Evolutionary conservation across 1,140 invertebrate species (phyloP).

Genomic region (Spodoptera frugiperda): DNA sequence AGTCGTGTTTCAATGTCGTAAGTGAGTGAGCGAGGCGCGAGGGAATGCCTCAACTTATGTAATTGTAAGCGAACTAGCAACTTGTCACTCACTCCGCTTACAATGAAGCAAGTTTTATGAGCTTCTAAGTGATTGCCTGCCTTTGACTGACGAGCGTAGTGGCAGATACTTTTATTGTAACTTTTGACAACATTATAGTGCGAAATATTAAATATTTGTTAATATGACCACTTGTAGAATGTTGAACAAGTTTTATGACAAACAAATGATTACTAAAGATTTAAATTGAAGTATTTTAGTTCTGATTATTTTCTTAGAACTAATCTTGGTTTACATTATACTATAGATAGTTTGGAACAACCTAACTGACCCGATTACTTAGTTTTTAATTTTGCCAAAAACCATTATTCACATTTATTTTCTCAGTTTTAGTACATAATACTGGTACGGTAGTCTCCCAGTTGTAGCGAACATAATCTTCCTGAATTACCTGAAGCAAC

Average conservation of each 20-base stretch:
- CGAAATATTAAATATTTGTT: no score
- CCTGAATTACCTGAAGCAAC: neutral
- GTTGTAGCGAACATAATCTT: neutral
- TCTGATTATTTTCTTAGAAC: no score
- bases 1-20: neutral
- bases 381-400: no score
- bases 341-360: no score
- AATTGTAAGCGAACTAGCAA: slow-evolving; percentile 29
- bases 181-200: no score
- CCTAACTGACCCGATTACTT: no score
- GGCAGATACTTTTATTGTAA: neutral
- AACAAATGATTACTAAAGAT: no score
- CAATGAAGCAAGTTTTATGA: slow-evolving; percentile 29
- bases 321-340: no score
- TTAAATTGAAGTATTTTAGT: no score
- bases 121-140: slow-evolving; percentile 27
- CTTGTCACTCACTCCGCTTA: slow-evolving; percentile 19
- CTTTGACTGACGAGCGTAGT: neutral
- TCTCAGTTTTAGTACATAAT: neutral
- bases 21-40: neutral
- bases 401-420: neutral
- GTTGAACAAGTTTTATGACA: no score
- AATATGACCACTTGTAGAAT: no score
- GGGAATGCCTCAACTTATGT: slow-evolving; percentile 7
- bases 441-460: neutral